Evolutionary conservation across 2,113 vertebrate species (phyloP), one percentile per base, ranked within the genome.

Genomic region (Xenopus laevis): DNA sequence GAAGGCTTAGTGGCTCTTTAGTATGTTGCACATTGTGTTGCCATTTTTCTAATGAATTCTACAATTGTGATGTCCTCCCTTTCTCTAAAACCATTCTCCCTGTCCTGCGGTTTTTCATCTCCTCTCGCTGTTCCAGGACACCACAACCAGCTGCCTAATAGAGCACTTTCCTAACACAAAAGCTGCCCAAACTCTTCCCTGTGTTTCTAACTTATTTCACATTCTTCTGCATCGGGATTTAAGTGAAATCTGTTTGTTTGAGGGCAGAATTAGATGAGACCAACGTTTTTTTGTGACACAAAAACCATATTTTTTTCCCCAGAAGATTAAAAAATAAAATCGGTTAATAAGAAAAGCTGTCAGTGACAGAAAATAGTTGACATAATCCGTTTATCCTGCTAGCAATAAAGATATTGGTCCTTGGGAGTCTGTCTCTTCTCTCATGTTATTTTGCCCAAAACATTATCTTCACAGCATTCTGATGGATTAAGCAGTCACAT

Each of bases 281-380:
- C 96, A 95, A 94, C 95, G 94, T 98, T 99, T 99, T 98, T 98
- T 98, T 98, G 96, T 98, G 96, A 98, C 97, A 98, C 98, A 98
- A 99, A 76, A 98, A 98, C 96, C 94, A 91, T 95, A 98, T 99
- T 98, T 98, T n/a, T 96, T 99, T 99, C 96, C 95, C 94, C 90
- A 93, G 95, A 95, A 99, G 97, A 98, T 99, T 99, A 99, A 99
- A 92, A 99, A 98, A 97, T 97, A 99, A 98, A 99, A 99, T 98
- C 96, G 95, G 96, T 99, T 99, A 99, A 98, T 99, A 99, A 98
- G 97, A 99, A 99, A 99, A 99, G 96, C 96, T 99, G 97, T 98
- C 96, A 98, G 96, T 95, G 94, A 97, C 95, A 98, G 95, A 98
- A 99, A 98, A 99, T 96, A 96, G 95, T 95, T 98, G 96, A 98